A percentile compares a stretch with the other conserved stretches of the same genome.
Conservation (phyloP, 2,113 vertebrate species). For the Lepisosteus osseus region DNA sequence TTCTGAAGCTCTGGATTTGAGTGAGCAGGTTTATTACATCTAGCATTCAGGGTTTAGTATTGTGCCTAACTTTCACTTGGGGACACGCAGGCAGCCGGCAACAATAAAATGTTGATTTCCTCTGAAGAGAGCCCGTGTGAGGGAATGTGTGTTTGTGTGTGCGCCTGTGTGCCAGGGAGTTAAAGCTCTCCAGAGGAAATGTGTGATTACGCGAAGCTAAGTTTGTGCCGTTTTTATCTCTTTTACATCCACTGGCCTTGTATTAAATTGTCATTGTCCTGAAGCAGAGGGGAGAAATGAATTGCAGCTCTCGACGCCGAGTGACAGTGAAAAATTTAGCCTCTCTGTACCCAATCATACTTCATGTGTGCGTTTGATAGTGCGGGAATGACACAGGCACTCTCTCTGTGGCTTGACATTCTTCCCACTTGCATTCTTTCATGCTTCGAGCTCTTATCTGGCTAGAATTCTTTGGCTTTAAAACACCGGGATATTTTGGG, state of each 20-base stretch:
- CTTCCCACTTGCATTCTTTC: slow-evolving; percentile 27
- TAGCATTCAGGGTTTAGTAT: background rate
- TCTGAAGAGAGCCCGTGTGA: slow-evolving; percentile 38
- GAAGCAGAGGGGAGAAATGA: slow-evolving; percentile 81
- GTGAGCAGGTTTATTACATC: slow-evolving; percentile 3
- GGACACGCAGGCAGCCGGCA: slow-evolving; percentile 48
- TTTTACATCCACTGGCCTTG: slow-evolving; percentile 73
- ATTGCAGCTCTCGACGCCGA: slow-evolving; percentile 70
- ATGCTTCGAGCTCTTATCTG: background rate
- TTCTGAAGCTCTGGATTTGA: slow-evolving; percentile 29
- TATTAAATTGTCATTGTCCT: slow-evolving; percentile 87
- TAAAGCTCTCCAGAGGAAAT: slow-evolving; percentile 63
- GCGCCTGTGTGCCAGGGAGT: slow-evolving; percentile 33
- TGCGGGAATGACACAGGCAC: slow-evolving; percentile 62
- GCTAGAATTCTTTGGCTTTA: background rate
- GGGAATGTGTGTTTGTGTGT: slow-evolving; percentile 30
- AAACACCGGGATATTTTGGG: slow-evolving; percentile 5
- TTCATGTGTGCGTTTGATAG: slow-evolving; percentile 75
- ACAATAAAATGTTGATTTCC: slow-evolving; percentile 64
- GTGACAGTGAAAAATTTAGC: slow-evolving; percentile 98
- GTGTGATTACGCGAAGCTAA: slow-evolving; percentile 60
- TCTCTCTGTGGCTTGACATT: slow-evolving; percentile 53
- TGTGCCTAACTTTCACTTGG: slow-evolving; percentile 22
- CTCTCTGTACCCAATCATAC: slow-evolving; percentile 83
- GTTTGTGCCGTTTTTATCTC: slow-evolving; percentile 72